A percentile compares a stretch with the other conserved stretches of the same genome.
phyloP scores from a whole-genome alignment of 64 coral and sea anemone genomes.

The Porites australiensis region DNA sequence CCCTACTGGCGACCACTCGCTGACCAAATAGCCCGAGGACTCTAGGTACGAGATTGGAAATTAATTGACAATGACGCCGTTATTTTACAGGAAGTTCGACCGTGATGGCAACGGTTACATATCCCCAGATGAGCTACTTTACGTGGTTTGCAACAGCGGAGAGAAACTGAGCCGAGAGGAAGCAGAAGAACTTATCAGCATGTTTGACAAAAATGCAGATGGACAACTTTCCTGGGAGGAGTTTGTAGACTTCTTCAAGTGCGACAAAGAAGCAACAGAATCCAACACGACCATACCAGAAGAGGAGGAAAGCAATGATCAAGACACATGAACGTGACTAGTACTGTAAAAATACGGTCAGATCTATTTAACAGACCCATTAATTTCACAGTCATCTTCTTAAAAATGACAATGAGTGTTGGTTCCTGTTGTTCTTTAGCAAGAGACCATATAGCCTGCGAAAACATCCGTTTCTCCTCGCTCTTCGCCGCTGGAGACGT shows the following conservation, averaged over 20 bases:
- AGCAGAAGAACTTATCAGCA: slow-evolving; percentile 81
- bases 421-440: too few species aligned
- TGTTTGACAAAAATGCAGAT: slow-evolving; percentile 93
- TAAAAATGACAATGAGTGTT: too few species aligned
- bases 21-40: too few species aligned
- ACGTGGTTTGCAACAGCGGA: slow-evolving; percentile 94
- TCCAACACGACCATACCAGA: slow-evolving; percentile 3
- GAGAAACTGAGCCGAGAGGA: slow-evolving; percentile 80
- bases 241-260: slow-evolving; percentile 82
- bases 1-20: too few species aligned
- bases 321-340: slow-evolving; percentile 10
- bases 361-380: too few species aligned
- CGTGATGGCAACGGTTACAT: slow-evolving; percentile 90
- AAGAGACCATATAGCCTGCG: too few species aligned
- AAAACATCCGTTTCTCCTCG: too few species aligned
- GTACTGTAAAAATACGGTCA: too few species aligned
- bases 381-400: too few species aligned
- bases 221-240: slow-evolving; percentile 91
- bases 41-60: too few species aligned
- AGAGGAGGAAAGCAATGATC: not conserved
- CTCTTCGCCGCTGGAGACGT: too few species aligned
- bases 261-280: slow-evolving; percentile 34
- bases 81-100: slow-evolving; percentile 81
- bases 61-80: not conserved
- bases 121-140: slow-evolving; percentile 83